These are phyloP conservation scores for Lasioglossum leucozonium DNA, from an alignment of 2,888 invertebrate species.

Conservation along the genomic window DNA sequence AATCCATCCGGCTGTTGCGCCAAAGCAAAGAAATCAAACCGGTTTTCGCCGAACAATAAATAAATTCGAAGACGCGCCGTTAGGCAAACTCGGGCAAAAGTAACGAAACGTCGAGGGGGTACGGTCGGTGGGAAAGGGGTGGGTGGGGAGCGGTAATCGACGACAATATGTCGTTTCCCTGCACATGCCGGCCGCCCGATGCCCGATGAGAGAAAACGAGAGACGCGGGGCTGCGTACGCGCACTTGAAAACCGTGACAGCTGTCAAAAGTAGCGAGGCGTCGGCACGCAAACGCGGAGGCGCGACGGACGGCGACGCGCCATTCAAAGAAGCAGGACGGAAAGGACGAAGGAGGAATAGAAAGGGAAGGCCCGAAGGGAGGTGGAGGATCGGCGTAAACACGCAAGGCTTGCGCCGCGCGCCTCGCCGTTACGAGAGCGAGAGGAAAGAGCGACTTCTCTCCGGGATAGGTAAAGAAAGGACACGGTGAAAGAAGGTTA, in stretches of 20 bases:
- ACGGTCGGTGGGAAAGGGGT: neutral
- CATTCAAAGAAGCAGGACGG: conserved; percentile 50
- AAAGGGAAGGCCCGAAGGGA: conserved; percentile 40
- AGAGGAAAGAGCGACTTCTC: conserved; percentile 32
- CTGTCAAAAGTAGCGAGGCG: conserved; percentile 63
- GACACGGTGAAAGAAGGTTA: conserved; percentile 56
- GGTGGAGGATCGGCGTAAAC: conserved; percentile 59
- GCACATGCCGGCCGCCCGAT: neutral
- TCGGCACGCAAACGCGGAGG: conserved; percentile 35
- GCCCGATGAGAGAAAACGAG: conserved; percentile 34
- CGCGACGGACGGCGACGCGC: neutral
- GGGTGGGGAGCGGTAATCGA: conserved; percentile 8
- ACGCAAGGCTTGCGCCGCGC: conserved; percentile 55
- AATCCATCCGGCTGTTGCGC: neutral
- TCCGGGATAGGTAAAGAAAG: conserved; percentile 43
- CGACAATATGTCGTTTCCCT: conserved; percentile 20
- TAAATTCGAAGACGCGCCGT: neutral
- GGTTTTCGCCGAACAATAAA: neutral
- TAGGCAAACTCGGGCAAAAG: neutral
- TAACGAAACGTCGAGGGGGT: neutral
- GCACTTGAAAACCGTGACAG: conserved; percentile 55
- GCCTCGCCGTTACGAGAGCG: conserved; percentile 43
- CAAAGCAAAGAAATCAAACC: neutral
- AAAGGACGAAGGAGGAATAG: conserved; percentile 26
- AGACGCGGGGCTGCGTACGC: conserved; percentile 8